Base-by-base conservation (phyloP, 2,113 vertebrate genomes). In the Anser cygnoides region DNA sequence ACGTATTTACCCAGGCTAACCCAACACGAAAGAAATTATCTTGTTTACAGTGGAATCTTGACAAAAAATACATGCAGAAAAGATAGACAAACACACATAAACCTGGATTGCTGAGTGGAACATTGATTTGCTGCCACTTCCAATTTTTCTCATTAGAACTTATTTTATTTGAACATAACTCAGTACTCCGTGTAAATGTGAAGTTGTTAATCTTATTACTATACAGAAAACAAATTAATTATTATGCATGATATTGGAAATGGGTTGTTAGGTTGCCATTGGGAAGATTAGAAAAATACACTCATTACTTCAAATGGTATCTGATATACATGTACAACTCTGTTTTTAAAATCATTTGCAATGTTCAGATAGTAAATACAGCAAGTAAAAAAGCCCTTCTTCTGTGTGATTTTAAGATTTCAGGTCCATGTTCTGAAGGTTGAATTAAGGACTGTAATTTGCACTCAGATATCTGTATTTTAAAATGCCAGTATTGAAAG, bases 221-320 rank as follows among this genome's bases (percentile, higher is more conserved):
- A 96, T 97, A 98, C 95, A 92, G 97, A 98, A 98, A 98, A 98
- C 97, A 98, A 98, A 98, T 98, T 98, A 98, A 98, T 98, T 98
- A 97, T 97, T 98, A 98, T 98, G 97, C 97, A 98, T 98, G 97
- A 96, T 98, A 92, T 96, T 97, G 96, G 97, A 98, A 98, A 98
- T 98, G 97, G 95, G 96, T 96, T 97, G 97, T 98, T 98, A 98
- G 96, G 92, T 97, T 94, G 96, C 95, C 96, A 90, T 96, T 88
- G 97, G 82, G 82, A 98, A 98, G 97, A 98, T 97, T 96, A 98
- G 96, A 92, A 97, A 98, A 98, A 97, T 90, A 97, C 95, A 97
- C 96, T 98, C 96, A 98, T 98, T 98, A 98, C 94, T 97, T 96
- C 96, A 97, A 97, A 97, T 97, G 82, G 93, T 98, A 98, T 98